These are phyloP conservation scores for Melinopterus prodromus DNA, from an alignment of 2,888 invertebrate genomes.

Conservation along the genomic window DNA sequence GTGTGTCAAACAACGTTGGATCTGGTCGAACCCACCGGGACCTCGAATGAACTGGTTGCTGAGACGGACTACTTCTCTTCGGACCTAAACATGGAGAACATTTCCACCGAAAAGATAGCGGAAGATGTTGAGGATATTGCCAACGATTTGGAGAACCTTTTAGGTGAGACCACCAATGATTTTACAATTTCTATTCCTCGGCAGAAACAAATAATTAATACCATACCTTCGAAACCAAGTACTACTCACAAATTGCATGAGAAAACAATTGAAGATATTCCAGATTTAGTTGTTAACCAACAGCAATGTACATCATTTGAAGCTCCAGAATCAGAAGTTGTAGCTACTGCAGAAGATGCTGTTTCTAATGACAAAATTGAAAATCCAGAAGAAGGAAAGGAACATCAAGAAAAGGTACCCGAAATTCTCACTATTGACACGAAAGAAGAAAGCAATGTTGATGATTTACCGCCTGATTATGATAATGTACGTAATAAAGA, in stretches of 20 bases:
- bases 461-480: background rate
- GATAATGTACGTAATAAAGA: background rate
- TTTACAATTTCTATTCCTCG: background rate
- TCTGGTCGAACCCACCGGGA: conserved; percentile 35
- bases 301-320: background rate
- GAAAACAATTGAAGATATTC: background rate
- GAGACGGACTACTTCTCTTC: conserved; percentile 49
- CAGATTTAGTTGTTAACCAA: background rate
- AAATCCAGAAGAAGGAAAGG: background rate
- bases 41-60: conserved; percentile 42
- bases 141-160: conserved; percentile 58
- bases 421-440: background rate
- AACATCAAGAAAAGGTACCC: background rate
- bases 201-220: background rate
- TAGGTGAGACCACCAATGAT: conserved; percentile 49
- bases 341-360: background rate
- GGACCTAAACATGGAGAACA: conserved; percentile 50
- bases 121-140: conserved; percentile 60
- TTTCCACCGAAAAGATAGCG: conserved; percentile 51
- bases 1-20: conserved; percentile 26
- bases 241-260: background rate
- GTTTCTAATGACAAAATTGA: conserved; percentile 1
- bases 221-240: background rate
- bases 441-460: conserved; percentile 20
- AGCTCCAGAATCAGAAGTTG: background rate